phyloP scores from a whole-genome alignment of 92 coral and sea anemone genomes.

The Umimayanthus chanpuru region DNA sequence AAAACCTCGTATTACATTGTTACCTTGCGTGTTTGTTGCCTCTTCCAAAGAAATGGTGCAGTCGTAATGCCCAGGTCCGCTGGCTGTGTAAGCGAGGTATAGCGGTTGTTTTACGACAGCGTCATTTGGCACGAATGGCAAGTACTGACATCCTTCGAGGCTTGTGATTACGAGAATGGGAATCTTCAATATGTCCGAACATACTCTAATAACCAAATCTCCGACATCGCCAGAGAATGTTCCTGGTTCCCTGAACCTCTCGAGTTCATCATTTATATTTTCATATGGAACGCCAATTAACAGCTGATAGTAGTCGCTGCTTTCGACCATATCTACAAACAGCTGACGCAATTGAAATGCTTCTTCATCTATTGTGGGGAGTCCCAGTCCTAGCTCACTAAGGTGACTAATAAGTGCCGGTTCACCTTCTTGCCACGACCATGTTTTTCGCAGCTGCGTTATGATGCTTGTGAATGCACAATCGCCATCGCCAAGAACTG shows the following conservation, averaged over 20 bases:
- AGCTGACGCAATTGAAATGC: constrained; percentile 44
- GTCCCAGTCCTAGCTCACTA: not conserved
- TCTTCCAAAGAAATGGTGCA: no score
- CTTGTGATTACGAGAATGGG: constrained; percentile 44
- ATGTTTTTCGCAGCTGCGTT: constrained; percentile 32
- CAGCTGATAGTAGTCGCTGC: not conserved
- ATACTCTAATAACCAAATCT: constrained; percentile 50
- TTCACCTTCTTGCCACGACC: not conserved
- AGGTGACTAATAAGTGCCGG: not conserved
- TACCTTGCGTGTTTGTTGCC: no score
- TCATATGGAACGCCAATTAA: not conserved
- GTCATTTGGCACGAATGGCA: constrained; percentile 49
- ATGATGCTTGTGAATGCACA: constrained; percentile 57
- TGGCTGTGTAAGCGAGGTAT: constrained; percentile 35
- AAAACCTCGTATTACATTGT: no score
- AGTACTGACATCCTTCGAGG: constrained; percentile 8
- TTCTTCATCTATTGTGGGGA: constrained; percentile 9
- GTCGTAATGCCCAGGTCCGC: constrained; percentile 43
- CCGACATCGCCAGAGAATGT: constrained; percentile 52
- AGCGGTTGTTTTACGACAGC: not conserved
- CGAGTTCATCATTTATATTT: not conserved
- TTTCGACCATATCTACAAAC: constrained; percentile 35
- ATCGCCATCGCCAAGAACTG: constrained; percentile 57
- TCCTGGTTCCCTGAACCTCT: constrained; percentile 44
- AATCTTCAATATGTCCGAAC: constrained; percentile 46